Conservation (phyloP, 2,888 invertebrate species). For the Laothoe populi region DNA sequence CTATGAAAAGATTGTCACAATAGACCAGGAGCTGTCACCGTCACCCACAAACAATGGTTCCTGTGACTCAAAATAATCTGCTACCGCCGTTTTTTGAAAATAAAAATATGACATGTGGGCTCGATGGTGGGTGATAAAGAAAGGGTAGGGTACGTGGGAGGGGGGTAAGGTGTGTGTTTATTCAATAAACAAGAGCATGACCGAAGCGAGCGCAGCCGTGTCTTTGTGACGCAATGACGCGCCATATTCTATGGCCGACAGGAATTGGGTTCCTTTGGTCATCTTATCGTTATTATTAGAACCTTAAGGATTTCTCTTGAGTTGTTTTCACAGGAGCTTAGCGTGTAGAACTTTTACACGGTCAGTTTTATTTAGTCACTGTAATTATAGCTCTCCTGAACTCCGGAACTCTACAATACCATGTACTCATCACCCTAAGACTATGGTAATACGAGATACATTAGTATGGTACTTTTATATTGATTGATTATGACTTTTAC, state of each 20-base stretch:
- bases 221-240: conserved; percentile 66
- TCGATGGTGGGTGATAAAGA: conserved; percentile 1
- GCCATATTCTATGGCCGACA: conserved; percentile 41
- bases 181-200: conserved; percentile 68
- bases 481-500: no score
- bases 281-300: not conserved
- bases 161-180: conserved; percentile 55
- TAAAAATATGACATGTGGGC: conserved; percentile 14
- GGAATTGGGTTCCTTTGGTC: conserved; percentile 37
- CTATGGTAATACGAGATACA: no score
- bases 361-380: no score
- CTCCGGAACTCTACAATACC: no score
- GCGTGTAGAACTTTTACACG: no score
- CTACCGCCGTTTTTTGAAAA: not conserved
- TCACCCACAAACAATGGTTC: not conserved
- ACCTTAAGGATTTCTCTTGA: not conserved
- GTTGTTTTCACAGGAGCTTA: not conserved
- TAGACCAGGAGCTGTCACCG: not conserved
- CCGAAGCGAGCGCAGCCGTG: conserved; percentile 48
- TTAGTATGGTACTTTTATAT: no score
- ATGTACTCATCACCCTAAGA: no score
- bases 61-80: not conserved
- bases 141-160: conserved; percentile 37
- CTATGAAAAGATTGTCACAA: not conserved
- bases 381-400: no score